phyloP scores from a whole-genome alignment of 2,797 vertebrate genomes.

The Microtus obscurus region DNA sequence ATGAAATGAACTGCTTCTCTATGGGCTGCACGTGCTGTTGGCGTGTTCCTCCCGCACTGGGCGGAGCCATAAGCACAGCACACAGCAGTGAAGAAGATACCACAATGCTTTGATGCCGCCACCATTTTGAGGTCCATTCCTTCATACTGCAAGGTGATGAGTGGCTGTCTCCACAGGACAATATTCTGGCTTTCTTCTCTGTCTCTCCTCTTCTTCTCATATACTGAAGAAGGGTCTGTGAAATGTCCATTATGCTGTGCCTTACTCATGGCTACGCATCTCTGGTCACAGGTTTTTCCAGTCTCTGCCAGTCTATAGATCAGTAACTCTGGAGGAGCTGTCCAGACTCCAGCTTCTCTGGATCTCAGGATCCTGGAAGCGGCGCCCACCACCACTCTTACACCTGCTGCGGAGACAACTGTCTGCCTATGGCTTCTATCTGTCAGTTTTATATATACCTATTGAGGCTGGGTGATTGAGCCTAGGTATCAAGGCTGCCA shows the following conservation, averaged over 20 bases:
- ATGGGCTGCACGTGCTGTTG: conserved; percentile 94
- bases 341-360: not conserved
- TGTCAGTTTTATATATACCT: not conserved
- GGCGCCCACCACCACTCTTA: not conserved
- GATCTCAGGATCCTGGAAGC: not conserved
- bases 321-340: conserved; percentile 85
- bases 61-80: conserved; percentile 91
- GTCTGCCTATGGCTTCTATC: not conserved
- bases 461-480: not conserved
- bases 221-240: conserved; percentile 91
- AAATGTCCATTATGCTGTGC: conserved; percentile 95
- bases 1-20: conserved; percentile 96
- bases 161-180: conserved; percentile 95
- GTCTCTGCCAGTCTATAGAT: conserved; percentile 96
- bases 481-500: not conserved
- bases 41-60: conserved; percentile 95
- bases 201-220: conserved; percentile 92
- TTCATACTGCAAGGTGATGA: conserved; percentile 97
- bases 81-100: conserved; percentile 91
- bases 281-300: conserved; percentile 95
- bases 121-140: conserved; percentile 96
- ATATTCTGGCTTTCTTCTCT: conserved; percentile 95
- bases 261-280: conserved; percentile 91
- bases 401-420: not conserved
- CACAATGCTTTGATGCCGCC: conserved; percentile 92